Evolutionary conservation across 2,797 vertebrate genomes (phyloP).

Genomic region (Pipistrellus pipistrellus): DNA sequence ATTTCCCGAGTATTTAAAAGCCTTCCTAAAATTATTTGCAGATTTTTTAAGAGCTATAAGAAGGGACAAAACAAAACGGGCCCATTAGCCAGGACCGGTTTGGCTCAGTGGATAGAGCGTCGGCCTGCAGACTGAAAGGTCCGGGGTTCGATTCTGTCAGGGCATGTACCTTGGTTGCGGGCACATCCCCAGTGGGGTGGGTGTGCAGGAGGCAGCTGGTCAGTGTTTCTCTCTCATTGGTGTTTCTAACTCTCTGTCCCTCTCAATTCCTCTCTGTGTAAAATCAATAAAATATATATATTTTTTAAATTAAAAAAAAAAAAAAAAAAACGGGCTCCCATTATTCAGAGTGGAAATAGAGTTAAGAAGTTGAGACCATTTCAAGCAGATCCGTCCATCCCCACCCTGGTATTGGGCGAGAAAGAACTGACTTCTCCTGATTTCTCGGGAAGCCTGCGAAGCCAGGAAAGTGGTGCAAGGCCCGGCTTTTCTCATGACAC

Average conservation of each 20-base stretch:
- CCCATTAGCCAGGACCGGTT: neutral
- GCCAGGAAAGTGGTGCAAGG: neutral
- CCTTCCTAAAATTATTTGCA: neutral
- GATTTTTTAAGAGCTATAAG: neutral
- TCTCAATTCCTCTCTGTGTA: too few relatives aligned
- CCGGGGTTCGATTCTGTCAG: too few relatives aligned
- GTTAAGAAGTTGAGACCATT: neutral
- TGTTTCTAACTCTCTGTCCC: too few relatives aligned
- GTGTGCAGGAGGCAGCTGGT: too few relatives aligned
- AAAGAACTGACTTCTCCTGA: neutral
- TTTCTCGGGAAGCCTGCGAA: neutral
- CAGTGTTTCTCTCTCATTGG: too few relatives aligned
- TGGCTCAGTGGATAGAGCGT: too few relatives aligned
- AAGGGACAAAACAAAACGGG: neutral
- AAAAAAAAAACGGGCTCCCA: neutral
- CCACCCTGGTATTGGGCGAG: rapidly evolving
- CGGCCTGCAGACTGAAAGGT: too few relatives aligned
- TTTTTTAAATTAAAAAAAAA: too few relatives aligned
- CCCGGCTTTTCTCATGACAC: conserved; percentile 60
- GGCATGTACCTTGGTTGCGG: too few relatives aligned
- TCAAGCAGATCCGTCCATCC: rapidly evolving
- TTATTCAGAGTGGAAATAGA: neutral
- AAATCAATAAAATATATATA: too few relatives aligned
- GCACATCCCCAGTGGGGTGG: too few relatives aligned
- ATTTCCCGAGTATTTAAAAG: neutral